Base-by-base conservation (phyloP, 2,113 vertebrate genomes). In the Ctenodactylus gundi region DNA sequence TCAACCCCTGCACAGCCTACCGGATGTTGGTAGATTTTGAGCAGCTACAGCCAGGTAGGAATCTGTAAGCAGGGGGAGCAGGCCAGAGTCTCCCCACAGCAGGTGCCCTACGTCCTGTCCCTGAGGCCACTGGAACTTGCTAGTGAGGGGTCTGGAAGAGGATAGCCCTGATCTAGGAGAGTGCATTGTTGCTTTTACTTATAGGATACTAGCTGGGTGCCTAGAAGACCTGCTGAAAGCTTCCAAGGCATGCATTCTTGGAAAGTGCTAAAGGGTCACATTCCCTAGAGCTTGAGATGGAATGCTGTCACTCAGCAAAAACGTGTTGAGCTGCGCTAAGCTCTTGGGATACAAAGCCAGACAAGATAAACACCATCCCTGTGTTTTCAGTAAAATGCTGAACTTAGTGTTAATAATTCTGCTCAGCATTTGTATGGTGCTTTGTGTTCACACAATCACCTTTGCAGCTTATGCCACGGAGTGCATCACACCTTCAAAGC, bases 1-100 rank as follows among this genome's bases (percentile, higher is more conserved):
- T 99, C 93, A 99, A 99, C 94, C 99, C 99, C 93, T 99, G 99
- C 98, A 99, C 99, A 0, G 99, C 99, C 34, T 98, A 98, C 88
- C 98, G 99, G 96, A 98, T 99, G 99, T 97, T 99, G 57, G 85
- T 95, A 1, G 99, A 99, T 98, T 99, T 99, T 27, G 99, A 99
- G 97, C 96, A 94, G 81, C 98, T 99, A 68, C 97, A 68, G 0
- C 98, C 99, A 17, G 99, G 99, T 99, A 97, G 20, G 93, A 20
- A 0, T 34, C 64, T 17, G 0, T 8, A 13, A 39, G 21, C 2
- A 11, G 9, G 5, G n/a, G 31, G 34, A 46, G 23, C 14, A 10
- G 46, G 15, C 36, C 8, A 0, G 29, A 53, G 1, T 41, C 12
- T 82, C 68, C 67, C 7, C 1, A 25, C 51, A 10, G 34, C 64